phyloP scores from a whole-genome alignment of 2,113 vertebrate genomes.

The Baryphthengus martii region DNA sequence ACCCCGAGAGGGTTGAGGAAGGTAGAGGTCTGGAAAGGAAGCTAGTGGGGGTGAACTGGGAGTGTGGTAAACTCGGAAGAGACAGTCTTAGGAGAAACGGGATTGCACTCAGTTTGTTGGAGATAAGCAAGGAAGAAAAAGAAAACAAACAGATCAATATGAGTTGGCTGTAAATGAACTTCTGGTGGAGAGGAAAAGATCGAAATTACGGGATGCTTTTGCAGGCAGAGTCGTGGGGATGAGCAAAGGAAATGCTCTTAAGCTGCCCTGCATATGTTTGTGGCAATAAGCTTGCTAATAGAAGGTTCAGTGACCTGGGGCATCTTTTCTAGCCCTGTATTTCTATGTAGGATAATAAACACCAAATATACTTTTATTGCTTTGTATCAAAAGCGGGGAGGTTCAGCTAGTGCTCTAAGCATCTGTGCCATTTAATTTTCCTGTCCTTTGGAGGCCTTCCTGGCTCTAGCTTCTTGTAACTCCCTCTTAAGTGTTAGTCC shows the following conservation, averaged over 20 bases:
- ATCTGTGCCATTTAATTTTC: not conserved
- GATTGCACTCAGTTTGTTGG: not conserved
- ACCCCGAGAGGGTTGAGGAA: no score
- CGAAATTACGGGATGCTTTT: not conserved
- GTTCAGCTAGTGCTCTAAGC: not conserved
- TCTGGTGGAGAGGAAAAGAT: not conserved
- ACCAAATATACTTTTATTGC: not conserved
- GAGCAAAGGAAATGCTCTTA: not conserved
- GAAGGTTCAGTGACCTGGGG: not conserved
- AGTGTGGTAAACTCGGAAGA: fast-evolving
- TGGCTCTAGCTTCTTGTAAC: not conserved
- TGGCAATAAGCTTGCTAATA: not conserved
- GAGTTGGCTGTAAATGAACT: not conserved
- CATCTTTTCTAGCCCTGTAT: not conserved
- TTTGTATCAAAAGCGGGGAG: not conserved
- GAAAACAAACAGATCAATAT: not conserved
- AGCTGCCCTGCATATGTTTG: fast-evolving
- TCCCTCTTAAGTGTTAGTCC: fast-evolving
- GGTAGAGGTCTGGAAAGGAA: fast-evolving
- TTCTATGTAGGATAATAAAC: not conserved
- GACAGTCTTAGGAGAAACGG: fast-evolving
- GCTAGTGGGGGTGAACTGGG: no score
- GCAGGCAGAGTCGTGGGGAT: not conserved
- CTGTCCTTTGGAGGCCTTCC: not conserved
- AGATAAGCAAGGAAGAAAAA: not conserved